Evolutionary conservation across 1,140 invertebrate species (phyloP), one percentile per base, ranked within the genome.

Genomic region (Drosophila cardini): DNA sequence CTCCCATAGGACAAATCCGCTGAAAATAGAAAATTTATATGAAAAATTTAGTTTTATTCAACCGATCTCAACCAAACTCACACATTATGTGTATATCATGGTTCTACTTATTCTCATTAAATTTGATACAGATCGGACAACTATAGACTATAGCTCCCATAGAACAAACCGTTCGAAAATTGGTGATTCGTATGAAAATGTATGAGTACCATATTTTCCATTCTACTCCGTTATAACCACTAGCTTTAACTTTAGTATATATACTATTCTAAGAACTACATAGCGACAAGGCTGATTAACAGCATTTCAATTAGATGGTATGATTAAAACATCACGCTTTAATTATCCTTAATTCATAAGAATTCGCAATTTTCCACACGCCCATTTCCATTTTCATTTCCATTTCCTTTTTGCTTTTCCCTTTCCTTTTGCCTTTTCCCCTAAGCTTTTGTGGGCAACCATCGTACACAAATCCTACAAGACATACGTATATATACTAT

Each of bases 291-390:
- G 1, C 36, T 52, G 64, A 50, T 64, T 71, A 71, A 71, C 62
- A 67, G 70, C 70, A 72, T 68, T 68, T 72, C 70, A 72, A 72
- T 72, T 72, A 60, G 38, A 57, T 42, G 30, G 40, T 70, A 52
- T 63, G 57, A 71, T 75, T 75, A 70, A 62, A 45, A 40, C 72
- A 43, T 63, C 67, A 63, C 45, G 43, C 58, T 56, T 38, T 50
- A 48, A 26, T 70, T 55, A 36, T 36, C 38, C 48, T 38, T 10
- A 26, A 36, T 32, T 42, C 32, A 38, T 38, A 38, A 18, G 52
- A 36, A 32, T 43, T 53, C 15, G 53, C 7, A n/a, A 15, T 36
- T 18, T 36, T 2, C 16, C 38, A 26, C 21, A 26, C 21, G 21
- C 21, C 21, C 21, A 26, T 26, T 26, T 26, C 21, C 21, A 26